Evolutionary conservation across 2,888 invertebrate genomes (phyloP), one percentile per base, ranked within the genome.

Genomic region (Papilio demoleus): DNA sequence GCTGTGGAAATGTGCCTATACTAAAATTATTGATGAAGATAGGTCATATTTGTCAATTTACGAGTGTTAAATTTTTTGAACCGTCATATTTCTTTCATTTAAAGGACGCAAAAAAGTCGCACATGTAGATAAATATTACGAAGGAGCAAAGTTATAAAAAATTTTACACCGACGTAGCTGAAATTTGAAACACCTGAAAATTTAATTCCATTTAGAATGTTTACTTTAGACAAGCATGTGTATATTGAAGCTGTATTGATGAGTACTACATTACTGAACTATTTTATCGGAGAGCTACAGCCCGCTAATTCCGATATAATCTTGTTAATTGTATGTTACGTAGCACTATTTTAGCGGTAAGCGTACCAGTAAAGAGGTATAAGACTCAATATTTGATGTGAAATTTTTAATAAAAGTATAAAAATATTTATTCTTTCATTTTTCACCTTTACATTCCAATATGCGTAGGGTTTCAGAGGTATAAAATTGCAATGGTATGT

Each of bases 331-430:
- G 14, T 56, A 38, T 24, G 38, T 53, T 12, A 38, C 42, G 12
- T 24, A 24, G 42, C 36, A 12, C 62, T 31, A 62, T 34, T 11
- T 58, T 40, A 47, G 38, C 38, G 59, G 47, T 59, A 61, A 59
- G 36, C 4, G 17, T 61, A 68, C 59, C 65, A 70, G 70, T 70
- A 71, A 90, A 89, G 89, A 89, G 88, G 86, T 84, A 88, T 84
- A 92, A 92, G 92, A 92, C 92, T 92, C 88, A 88, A n/a, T 83
- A 82, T 84, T 84, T 84, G 80, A 84, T 81, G 80, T 79, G 82
- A 81, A 82, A 77, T 88, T 88, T 89, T 79, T 85, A 88, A 87
- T 89, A 89, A 90, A 87, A 84, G 71, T 27, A 50, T 14, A 45
- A 38, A 56, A 58, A 34, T 67, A 50, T 67, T 61, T 50, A 27